phyloP scores from a whole-genome alignment of 2,888 invertebrate species.

The Platycheirus albimanus region DNA sequence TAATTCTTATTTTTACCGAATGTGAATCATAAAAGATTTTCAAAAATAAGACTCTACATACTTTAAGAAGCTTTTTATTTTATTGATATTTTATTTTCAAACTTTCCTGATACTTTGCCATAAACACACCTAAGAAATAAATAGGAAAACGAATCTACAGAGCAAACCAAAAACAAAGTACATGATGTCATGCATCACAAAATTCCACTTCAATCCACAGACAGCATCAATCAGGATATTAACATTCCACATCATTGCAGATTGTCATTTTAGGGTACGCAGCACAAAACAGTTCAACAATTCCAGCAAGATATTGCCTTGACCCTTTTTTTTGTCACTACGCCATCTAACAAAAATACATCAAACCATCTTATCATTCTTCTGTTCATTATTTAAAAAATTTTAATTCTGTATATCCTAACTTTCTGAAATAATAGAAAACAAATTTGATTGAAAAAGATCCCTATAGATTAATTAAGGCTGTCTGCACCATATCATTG shows the following conservation, averaged over 20 bases:
- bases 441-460: conserved; percentile 19
- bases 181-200: conserved; percentile 59
- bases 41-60: too few species aligned
- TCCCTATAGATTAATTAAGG: conserved; percentile 51
- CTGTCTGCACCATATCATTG: conserved; percentile 21
- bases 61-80: too few species aligned
- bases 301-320: not conserved
- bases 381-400: conserved; percentile 32
- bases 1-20: too few species aligned
- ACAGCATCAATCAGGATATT: conserved; percentile 72
- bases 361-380: conserved; percentile 6
- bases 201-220: conserved; percentile 63
- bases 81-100: too few species aligned
- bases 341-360: not conserved
- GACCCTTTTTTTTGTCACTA: not conserved
- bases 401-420: not conserved
- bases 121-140: too few species aligned
- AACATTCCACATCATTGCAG: conserved; percentile 65
- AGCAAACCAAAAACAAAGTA: not conserved
- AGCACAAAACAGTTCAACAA: not conserved
- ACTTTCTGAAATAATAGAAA: not conserved
- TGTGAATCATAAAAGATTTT: too few species aligned
- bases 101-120: too few species aligned
- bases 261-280: conserved; percentile 13
- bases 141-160: too few species aligned